phyloP scores from a whole-genome alignment of 1,140 invertebrate genomes.

The Heliconius melpomene region DNA sequence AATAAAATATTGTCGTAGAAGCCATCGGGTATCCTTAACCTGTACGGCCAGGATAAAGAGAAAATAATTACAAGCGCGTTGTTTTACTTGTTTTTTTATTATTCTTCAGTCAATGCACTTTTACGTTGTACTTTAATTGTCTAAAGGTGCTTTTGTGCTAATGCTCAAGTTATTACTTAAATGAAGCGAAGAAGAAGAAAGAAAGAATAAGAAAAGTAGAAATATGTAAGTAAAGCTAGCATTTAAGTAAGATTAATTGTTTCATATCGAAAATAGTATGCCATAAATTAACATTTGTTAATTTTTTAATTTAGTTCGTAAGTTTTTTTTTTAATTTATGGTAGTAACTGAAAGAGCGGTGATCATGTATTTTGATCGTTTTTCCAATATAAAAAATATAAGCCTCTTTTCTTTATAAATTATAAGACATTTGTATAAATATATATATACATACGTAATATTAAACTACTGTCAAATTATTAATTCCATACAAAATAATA shows the following conservation, averaged over 20 bases:
- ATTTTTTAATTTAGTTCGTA: background rate
- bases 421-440: too few relatives aligned
- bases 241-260: background rate
- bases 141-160: constrained; percentile 23
- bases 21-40: too few relatives aligned
- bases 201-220: background rate
- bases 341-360: background rate
- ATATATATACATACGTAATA: too few relatives aligned
- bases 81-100: too few relatives aligned
- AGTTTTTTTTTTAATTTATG: background rate
- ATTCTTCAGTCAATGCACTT: too few relatives aligned
- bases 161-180: constrained; percentile 19
- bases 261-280: constrained; percentile 53
- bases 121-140: background rate
- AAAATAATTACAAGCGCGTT: too few relatives aligned
- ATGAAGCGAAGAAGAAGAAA: background rate
- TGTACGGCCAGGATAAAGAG: too few relatives aligned
- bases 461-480: too few relatives aligned
- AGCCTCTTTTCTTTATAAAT: too few relatives aligned
- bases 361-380: background rate
- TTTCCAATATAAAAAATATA: background rate
- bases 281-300: constrained; percentile 60
- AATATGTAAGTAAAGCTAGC: background rate
- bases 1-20: too few relatives aligned
- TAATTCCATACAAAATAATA: too few relatives aligned